Base-by-base conservation (phyloP, 2,888 invertebrate species). In the Fissipunctia ypsillon region DNA sequence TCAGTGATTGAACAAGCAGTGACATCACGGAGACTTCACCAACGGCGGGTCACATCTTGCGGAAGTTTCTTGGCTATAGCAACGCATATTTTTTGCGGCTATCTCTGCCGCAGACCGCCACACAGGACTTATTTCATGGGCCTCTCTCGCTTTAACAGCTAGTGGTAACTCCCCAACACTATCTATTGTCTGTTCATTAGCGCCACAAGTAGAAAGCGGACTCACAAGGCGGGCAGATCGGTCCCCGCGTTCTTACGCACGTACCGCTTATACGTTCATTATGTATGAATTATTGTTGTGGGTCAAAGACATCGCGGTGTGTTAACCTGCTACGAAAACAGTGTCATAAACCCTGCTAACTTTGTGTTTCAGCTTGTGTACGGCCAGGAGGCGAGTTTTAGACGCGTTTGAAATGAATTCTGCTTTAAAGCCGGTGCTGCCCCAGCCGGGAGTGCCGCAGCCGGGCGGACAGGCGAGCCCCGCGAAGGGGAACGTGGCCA, bases 391-490 rank as follows among this genome's bases (percentile, higher is more conserved):
- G 85, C 81, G 81, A 80, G 79, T 90, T 86, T 88, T 90, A 84
- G 86, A 87, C 88, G 89, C 90, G 89, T 89, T 90, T 93, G 94
- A 92, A 92, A 97, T 97, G 97, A 97, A 97, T 95, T 97, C 97
- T 90, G 96, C 97, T 90, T 92, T 97, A 93, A 97, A 97, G 94
- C 97, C 97, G 91, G 97, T 96, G 89, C 90, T 97, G 89, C 94
- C 97, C 84, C 95, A 96, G 91, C 93, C 95, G 90, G 95, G 94
- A 88, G 94, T 94, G 85, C 93, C 94, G 86, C 93, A 93, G 92
- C 94, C 91, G 93, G 96, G 93, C 75, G 95, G 93, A 72, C 95
- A 94, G 90, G 91, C 94, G 81, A 95, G 94, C 84, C 94, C 95
- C 81, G 94, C 95, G 59, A 95, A 96, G 89, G 95, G 91, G 79